Evolutionary conservation across 2,797 vertebrate species (phyloP), one percentile per base, ranked within the genome.

Genomic region (Mustela erminea): DNA sequence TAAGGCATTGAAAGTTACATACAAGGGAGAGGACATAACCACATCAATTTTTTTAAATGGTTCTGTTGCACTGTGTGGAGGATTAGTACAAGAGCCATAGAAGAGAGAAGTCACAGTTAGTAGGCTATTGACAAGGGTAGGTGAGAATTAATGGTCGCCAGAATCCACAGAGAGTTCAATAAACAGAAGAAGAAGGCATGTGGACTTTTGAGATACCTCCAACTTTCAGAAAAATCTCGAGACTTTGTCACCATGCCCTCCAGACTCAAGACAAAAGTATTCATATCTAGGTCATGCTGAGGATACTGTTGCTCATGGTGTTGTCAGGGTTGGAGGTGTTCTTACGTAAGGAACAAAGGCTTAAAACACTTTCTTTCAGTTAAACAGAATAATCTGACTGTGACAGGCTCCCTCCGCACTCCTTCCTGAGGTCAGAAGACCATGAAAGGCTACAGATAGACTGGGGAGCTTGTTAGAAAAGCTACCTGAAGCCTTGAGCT

Each of bases 111-210:
- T 23, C 58, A 23, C 4, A 64, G 25, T 68, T 75, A 70, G 13
- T 23, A 25, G 17, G 12, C 25, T 64, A 25, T 60, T 56, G 52
- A 29, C 11, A 11, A 46, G 38, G 8, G 15, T 41, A 49, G 46
- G 9, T 15, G 4, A 90, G 54, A 89, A 18, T 7, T 83, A 46
- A 21, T 52, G 56, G 10, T 7, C 62, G 8, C 13, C 62, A 75
- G 62, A 62, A 58, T 64, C 49, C 77, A 64, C 77, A 83, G 43
- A 41, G 11, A 84, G 70, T 90, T 84, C 93, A 96, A 74, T 77
- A 29, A 93, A 88, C 8, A 43, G 23, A 32, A 68, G 41, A 18
- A 43, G 27, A 32, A 68, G 43, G 23, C 62, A 83, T n/a, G 35
- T 75, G 66, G 23, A 56, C 49, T 81, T 58, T 49, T 18, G 54